These are phyloP conservation scores for Equus przewalskii DNA, from an alignment of 2,113 vertebrate genomes.

Conservation along the genomic window DNA sequence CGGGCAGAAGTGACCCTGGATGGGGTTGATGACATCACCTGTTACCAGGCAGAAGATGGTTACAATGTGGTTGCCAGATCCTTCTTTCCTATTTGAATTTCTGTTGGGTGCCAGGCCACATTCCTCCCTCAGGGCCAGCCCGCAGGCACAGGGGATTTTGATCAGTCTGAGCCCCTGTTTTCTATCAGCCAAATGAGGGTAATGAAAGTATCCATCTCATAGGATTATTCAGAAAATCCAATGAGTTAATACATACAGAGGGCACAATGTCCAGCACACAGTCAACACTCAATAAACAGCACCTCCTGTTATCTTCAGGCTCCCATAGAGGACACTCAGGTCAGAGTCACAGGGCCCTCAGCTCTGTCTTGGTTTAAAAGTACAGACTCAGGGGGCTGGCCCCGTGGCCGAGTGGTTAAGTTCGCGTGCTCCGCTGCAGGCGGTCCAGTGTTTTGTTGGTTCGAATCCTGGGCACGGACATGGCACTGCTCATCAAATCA, in stretches of 20 bases:
- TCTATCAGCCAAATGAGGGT: not conserved
- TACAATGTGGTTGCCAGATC: not conserved
- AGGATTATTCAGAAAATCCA: not conserved
- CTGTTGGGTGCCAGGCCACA: not conserved
- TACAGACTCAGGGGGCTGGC: not conserved
- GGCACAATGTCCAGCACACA: not conserved
- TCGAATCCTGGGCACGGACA: too few relatives aligned
- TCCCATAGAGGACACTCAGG: not conserved
- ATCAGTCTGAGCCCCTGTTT: not conserved
- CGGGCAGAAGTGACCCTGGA: not conserved
- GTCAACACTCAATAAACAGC: not conserved
- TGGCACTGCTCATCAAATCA: too few relatives aligned
- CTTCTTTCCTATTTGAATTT: not conserved
- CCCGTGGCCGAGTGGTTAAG: too few relatives aligned
- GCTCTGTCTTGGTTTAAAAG: not conserved
- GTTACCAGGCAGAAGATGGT: constrained; percentile 5
- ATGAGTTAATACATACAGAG: not conserved
- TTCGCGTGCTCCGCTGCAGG: too few relatives aligned
- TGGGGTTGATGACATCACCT: not conserved
- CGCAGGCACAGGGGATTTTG: not conserved
- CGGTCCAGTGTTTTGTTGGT: too few relatives aligned
- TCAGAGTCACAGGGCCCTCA: not conserved
- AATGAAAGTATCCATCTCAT: not conserved
- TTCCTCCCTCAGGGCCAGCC: not conserved
- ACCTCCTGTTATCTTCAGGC: not conserved